These are phyloP conservation scores for Pygoscelis adeliae DNA, from an alignment of 2,113 vertebrate genomes.

Conservation along the genomic window DNA sequence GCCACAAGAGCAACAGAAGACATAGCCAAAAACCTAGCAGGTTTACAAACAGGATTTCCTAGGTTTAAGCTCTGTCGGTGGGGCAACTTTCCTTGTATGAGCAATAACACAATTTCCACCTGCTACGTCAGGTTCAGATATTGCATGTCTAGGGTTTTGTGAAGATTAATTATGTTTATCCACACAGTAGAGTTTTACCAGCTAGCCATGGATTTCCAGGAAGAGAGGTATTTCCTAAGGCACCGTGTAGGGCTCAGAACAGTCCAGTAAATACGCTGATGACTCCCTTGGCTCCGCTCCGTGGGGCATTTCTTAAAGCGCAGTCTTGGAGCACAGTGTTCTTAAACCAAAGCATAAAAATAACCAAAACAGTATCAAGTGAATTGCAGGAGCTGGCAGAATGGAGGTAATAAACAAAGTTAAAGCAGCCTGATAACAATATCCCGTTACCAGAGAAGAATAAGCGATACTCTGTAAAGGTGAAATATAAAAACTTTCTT, in stretches of 20 bases:
- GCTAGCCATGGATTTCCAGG: neutral
- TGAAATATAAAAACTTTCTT: neutral
- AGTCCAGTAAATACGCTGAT: neutral
- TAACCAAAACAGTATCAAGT: conserved; percentile 9
- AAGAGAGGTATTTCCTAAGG: conserved; percentile 15
- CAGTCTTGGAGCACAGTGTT: neutral
- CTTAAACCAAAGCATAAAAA: conserved; percentile 49
- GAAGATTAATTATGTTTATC: neutral
- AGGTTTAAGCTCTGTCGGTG: neutral
- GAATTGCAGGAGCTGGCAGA: conserved; percentile 8
- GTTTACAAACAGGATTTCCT: neutral
- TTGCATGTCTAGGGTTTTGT: neutral
- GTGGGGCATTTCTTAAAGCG: neutral
- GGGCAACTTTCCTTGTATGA: neutral
- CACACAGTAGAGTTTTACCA: neutral
- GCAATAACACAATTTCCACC: neutral
- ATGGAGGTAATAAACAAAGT: conserved; percentile 24
- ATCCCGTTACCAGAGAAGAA: neutral
- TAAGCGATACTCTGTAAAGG: neutral
- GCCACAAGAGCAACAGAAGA: neutral
- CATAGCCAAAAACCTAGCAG: neutral
- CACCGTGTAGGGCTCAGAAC: neutral
- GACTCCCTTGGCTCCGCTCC: neutral
- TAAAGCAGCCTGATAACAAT: neutral
- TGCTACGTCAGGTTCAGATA: neutral